Evolutionary conservation across 2,888 invertebrate species (phyloP).

Genomic region (Sinhomidia bicolor): DNA sequence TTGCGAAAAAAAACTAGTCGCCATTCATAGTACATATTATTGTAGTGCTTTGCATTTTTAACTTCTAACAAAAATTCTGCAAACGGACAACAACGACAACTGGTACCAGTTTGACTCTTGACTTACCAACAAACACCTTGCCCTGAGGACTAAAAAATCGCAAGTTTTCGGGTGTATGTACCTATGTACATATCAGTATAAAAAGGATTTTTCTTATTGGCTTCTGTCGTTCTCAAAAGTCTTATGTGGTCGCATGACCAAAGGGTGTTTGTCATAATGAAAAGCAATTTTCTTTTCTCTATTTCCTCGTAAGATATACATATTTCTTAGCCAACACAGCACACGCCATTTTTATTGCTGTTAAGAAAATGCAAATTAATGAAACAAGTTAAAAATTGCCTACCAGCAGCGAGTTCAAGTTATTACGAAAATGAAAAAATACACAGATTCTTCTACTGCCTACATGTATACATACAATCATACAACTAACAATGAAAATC

Average conservation of each 20-base stretch:
- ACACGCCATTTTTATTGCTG: conserved; percentile 19
- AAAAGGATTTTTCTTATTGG: background rate
- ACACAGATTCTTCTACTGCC: background rate
- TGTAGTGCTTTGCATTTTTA: background rate
- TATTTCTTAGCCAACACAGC: conserved; percentile 48
- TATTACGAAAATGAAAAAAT: background rate
- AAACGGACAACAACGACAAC: conserved; percentile 12
- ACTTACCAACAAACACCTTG: background rate
- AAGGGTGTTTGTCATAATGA: conserved; percentile 43
- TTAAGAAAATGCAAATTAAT: conserved; percentile 43
- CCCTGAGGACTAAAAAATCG: background rate
- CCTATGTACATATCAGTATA: background rate
- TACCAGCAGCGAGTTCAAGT: background rate
- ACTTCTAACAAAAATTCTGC: background rate
- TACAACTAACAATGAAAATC: background rate
- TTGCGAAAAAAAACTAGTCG: conserved; percentile 1
- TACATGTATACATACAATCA: too few species aligned
- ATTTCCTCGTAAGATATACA: background rate
- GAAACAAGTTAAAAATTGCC: conserved; percentile 41
- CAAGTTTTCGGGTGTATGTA: background rate
- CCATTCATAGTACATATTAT: background rate
- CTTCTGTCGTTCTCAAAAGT: background rate
- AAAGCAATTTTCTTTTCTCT: background rate
- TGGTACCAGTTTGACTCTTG: background rate
- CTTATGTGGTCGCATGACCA: conserved; percentile 48